Percentiles rank a stretch among this genome's conserved stretches.
Conservation (phyloP, 2,888 invertebrate genomes). For the Noctua janthina region DNA sequence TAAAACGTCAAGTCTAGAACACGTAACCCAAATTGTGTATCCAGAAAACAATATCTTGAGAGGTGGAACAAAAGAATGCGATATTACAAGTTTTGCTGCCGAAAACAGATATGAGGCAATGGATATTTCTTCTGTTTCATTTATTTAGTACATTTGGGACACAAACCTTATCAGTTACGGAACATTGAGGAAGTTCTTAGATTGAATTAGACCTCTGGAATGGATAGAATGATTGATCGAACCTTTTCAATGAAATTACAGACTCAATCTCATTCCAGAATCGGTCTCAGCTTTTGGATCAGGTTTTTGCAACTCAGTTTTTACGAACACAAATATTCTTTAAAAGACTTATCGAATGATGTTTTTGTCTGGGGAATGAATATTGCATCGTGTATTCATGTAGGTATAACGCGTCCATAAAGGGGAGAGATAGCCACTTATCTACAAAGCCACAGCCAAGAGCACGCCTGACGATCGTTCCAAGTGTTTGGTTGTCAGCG, state of each 20-base stretch:
- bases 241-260: constrained; percentile 26
- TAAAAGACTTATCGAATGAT: not conserved
- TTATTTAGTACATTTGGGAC: constrained; percentile 37
- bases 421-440: constrained; percentile 54
- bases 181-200: constrained; percentile 28
- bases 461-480: constrained; percentile 43
- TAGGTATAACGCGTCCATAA: constrained; percentile 26
- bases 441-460: constrained; percentile 44
- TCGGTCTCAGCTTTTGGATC: not conserved
- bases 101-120: constrained; percentile 41
- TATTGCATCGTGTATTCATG: constrained; percentile 20
- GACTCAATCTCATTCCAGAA: constrained; percentile 17
- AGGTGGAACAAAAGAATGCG: constrained; percentile 51
- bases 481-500: constrained; percentile 49
- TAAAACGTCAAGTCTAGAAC: constrained; percentile 58
- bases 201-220: constrained; percentile 33
- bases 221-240: constrained; percentile 9
- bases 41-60: constrained; percentile 60
- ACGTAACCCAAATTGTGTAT: constrained; percentile 49
- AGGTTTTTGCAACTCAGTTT: constrained; percentile 5
- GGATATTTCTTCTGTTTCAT: constrained; percentile 38
- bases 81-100: constrained; percentile 55
- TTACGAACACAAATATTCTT: not conserved
- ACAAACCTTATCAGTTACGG: constrained; percentile 20
- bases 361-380: constrained; percentile 25